These are phyloP conservation scores for Lycophotia porphyrea DNA, from an alignment of 2,888 invertebrate species.

Conservation along the genomic window DNA sequence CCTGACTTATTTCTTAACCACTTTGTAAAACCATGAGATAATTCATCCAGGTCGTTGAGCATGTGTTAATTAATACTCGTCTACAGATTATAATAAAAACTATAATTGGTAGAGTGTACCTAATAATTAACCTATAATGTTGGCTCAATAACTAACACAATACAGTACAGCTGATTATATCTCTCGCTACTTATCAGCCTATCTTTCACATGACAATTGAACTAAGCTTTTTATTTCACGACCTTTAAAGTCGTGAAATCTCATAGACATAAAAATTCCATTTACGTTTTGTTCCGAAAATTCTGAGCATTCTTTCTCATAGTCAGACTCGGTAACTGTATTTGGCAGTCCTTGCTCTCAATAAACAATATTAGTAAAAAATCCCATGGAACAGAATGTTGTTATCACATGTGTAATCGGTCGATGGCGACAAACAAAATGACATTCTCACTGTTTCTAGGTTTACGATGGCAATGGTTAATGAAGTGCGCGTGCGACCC, in stretches of 20 bases:
- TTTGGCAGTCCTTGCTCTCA: conserved; percentile 65
- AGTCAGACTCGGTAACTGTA: conserved; percentile 47
- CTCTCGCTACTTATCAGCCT: conserved; percentile 29
- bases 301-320: conserved; percentile 64
- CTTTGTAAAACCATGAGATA: neutral
- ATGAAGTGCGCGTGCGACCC: conserved; percentile 59
- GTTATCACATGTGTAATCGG: conserved; percentile 59
- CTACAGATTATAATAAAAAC: conserved; percentile 23
- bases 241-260: conserved; percentile 55
- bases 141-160: conserved; percentile 36
- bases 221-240: conserved; percentile 53
- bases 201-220: conserved; percentile 57
- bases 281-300: conserved; percentile 57
- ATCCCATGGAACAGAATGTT: conserved; percentile 61
- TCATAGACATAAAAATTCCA: conserved; percentile 60
- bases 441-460: conserved; percentile 62
- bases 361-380: conserved; percentile 55
- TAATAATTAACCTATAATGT: conserved; percentile 34
- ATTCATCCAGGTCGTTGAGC: neutral
- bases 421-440: conserved; percentile 52
- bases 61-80: neutral
- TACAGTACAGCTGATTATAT: conserved; percentile 26
- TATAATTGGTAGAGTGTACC: neutral
- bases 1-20: neutral
- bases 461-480: conserved; percentile 63